Evolutionary conservation across 2,113 vertebrate genomes (phyloP).

Genomic region (Hippocampus abdominalis): DNA sequence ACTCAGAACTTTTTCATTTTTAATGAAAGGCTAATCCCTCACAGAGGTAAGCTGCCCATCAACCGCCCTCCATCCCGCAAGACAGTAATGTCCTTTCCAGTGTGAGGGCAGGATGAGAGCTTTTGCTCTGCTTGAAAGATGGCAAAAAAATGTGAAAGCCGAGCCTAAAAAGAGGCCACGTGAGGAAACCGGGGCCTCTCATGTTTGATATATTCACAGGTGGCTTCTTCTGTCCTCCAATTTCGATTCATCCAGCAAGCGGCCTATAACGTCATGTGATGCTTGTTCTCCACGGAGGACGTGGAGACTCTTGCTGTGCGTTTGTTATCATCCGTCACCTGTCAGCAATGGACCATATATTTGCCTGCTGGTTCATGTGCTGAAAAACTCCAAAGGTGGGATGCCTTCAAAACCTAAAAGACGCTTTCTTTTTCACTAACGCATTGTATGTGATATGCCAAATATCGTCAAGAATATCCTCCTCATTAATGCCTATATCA

Average conservation of each 20-base stretch:
- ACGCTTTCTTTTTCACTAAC: too few species aligned
- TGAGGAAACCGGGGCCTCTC: constrained; percentile 35
- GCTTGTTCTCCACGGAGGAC: constrained; percentile 43
- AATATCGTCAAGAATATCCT: too few species aligned
- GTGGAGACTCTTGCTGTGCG: constrained; percentile 8
- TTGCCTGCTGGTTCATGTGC: too few species aligned
- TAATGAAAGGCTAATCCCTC: constrained; percentile 70
- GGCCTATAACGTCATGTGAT: constrained; percentile 26
- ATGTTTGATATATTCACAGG: constrained; percentile 54
- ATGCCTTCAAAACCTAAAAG: too few species aligned
- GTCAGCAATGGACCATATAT: too few species aligned
- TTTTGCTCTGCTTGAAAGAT: constrained; percentile 56
- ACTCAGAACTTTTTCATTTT: constrained; percentile 70
- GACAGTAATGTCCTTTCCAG: constrained; percentile 58
- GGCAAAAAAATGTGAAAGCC: constrained; percentile 66
- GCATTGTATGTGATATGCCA: too few species aligned
- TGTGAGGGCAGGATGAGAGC: constrained; percentile 51
- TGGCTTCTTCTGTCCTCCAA: constrained; percentile 22
- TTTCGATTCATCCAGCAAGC: constrained; percentile 16
- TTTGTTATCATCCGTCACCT: too few species aligned
- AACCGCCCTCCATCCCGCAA: constrained; percentile 45
- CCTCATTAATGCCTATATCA: too few species aligned
- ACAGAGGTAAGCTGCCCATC: constrained; percentile 67
- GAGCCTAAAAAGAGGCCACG: constrained; percentile 54
- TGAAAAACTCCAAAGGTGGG: too few species aligned